Evolutionary conservation across 2,797 vertebrate species (phyloP), one percentile per base, ranked within the genome.

Genomic region (Chaetophractus vellerosus): DNA sequence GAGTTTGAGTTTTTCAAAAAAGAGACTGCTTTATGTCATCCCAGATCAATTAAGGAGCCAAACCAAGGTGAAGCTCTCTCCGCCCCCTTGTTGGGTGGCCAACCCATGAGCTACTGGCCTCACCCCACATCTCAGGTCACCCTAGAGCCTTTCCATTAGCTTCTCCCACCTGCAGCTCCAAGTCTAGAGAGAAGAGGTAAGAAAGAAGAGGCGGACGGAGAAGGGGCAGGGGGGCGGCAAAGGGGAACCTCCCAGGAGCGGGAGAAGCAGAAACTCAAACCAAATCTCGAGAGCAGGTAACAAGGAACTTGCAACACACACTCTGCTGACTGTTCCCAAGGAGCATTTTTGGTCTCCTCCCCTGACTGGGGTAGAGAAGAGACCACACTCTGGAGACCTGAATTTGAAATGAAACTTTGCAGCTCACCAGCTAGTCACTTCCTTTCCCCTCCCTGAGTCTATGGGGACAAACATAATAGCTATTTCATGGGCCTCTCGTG

Each of bases 401-500:
- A 11, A 31, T 6, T 23, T 6, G 81, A 66, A 31, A 21, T 21
- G 12, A 52, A 76, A 45, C 79, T 28, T 26, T 4, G 18, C 63
- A 1, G 6, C 0, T 14, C 72, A 33, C 33, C 6, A 14, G 69
- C 57, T 28, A 33, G 50, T 81, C 36, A 19, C 72, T 41, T 59
- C 45, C 1, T 4, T n/a, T 31, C 38, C 64, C 74, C 45, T 19
- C 55, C 12, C 63, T 18, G 59, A 33, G n/a, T 59, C 66, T 28
- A 50, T 28, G 11, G 24, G 31, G 66, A 94, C 24, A 71, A 68
- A 31, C 2, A 5, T 0, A 6, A 24, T 28, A 21, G 64, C 50
- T 55, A 28, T 26, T 57, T 38, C 63, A 1, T 0, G 48, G 38
- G 31, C 28, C 8, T 24, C 18, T 28, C 7, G 0, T 18, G 11